Evolutionary conservation across 2,888 invertebrate genomes (phyloP), one percentile per base, ranked within the genome.

Genomic region (Cactoblastis cactorum): DNA sequence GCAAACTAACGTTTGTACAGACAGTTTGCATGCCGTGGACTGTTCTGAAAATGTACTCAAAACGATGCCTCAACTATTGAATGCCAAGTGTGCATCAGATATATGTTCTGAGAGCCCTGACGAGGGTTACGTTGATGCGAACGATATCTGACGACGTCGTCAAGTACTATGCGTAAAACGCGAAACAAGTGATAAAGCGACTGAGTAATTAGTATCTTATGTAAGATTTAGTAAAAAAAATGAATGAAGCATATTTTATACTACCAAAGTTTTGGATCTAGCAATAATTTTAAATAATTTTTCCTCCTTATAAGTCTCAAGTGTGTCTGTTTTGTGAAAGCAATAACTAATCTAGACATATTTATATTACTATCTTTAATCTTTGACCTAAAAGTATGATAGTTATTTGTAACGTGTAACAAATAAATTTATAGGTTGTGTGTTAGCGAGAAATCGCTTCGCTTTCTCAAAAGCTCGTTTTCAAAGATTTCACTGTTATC

Each of bases 91-190:
- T 68, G 90, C 83, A 59, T 80, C 80, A 62, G 91, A 82, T 78
- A 90, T 88, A 63, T 92, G 83, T 65, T 94, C 95, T 14, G 96
- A 96, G 69, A 96, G 95, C 80, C 95, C 96, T 33, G 96, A 96
- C 74, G 96, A 96, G 80, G 96, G 96, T 14, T 96, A 96, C 78
- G 96, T 95, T 50, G 96, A 96, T 69, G 92, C 93, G 54, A 91
- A 92, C 67, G 94, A 94, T 71, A 94, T 93, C 84, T 94, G 93
- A 93, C 93, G 90, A 72, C 84, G 88, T 65, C 85, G 88, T 62
- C 82, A 77, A 15, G 43, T 17, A 43, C 12, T 9, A 12, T 43
- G 43, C 43, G 43, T 43, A 3, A 43, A 43, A 83, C 83, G 77
- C 80, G 83, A 77, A 71, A 67, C 77, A 81, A 85, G 86, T 86